Base-by-base conservation (phyloP, 2,797 vertebrate genomes). In the Spinibarbus caldwelli region DNA sequence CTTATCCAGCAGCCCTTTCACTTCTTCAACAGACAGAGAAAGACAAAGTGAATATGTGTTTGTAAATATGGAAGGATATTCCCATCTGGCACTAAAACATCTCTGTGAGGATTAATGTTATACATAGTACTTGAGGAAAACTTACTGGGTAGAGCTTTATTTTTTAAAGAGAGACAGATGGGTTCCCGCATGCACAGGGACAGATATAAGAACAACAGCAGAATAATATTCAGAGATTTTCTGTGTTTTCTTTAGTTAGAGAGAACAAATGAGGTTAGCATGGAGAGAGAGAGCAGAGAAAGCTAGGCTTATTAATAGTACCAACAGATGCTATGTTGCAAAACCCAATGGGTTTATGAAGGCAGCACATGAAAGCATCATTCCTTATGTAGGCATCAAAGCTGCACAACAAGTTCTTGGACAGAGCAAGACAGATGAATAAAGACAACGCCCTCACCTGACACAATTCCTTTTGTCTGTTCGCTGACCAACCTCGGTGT, bases 401-500 rank as follows among this genome's bases (percentile, higher is more conserved):
- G 36, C 34, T 26, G n/a, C 2, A 43, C 5, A 57, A 7, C 29
- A 47, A 41, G 7, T 62, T 73, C 66, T 75, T 19, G 66, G n/a
- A 80, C 17, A 76, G 11, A 68, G n/a, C 54, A 78, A 38, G 31
- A 49, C 6, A 31, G 11, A 75, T 41, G 1, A 23, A 59, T 14
- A 29, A 23, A 66, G 9, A 29, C 26, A 1, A 29, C 12, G 3
- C 36, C 75, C 90, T 93, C 90, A 99, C 98, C 97, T 92, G 94
- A 78, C 43, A 96, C 87, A 82, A 97, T 89, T 41, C 93, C 93
- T 89, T 76, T 93, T 5, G 97, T 98, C 92, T 99, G 97, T 71
- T 96, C 96, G 85, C 95, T 92, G 36, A 99, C 95, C 89, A 95
- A 89, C 88, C 91, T 93, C 41, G 97, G 96, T 66, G 97, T 98